A percentile compares a stretch with the other conserved stretches of the same genome.
Conservation (phyloP, 1,140 invertebrate genomes). For the Frieseomelitta varia region DNA sequence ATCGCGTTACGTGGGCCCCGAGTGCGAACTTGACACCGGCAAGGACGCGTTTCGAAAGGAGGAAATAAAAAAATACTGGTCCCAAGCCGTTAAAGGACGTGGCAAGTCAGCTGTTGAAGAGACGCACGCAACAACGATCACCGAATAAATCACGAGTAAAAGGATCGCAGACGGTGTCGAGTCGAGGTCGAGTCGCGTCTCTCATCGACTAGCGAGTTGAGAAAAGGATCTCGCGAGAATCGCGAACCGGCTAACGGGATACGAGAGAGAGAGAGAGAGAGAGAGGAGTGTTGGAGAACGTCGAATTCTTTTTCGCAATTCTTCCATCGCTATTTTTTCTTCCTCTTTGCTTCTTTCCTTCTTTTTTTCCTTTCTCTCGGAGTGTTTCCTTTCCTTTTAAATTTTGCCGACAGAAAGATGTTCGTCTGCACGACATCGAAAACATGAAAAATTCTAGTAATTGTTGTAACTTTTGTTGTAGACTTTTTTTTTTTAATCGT, state of each 20-base stretch:
- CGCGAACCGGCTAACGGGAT: constrained; percentile 36
- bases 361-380: neutral
- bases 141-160: constrained; percentile 64
- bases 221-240: neutral
- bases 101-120: constrained; percentile 78
- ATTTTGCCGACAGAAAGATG: no score
- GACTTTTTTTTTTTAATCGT: no score
- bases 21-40: constrained; percentile 79
- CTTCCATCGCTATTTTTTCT: no score
- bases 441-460: no score
- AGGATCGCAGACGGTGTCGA: constrained; percentile 37
- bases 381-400: neutral
- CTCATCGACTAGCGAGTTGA: neutral
- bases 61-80: constrained; percentile 79
- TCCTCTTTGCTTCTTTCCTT: no score
- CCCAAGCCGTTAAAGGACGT: constrained; percentile 78
- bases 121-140: constrained; percentile 58
- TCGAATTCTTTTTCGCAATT: neutral
- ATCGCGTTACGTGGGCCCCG: constrained; percentile 72
- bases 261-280: no score
- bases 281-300: no score
- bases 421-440: no score
- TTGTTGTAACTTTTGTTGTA: no score
- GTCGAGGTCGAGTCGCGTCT: constrained; percentile 24
- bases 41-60: constrained; percentile 82